Percentiles rank a stretch among this genome's conserved stretches.
Conservation (phyloP, 2,113 vertebrate genomes). For the Gymnorhina tibicen region DNA sequence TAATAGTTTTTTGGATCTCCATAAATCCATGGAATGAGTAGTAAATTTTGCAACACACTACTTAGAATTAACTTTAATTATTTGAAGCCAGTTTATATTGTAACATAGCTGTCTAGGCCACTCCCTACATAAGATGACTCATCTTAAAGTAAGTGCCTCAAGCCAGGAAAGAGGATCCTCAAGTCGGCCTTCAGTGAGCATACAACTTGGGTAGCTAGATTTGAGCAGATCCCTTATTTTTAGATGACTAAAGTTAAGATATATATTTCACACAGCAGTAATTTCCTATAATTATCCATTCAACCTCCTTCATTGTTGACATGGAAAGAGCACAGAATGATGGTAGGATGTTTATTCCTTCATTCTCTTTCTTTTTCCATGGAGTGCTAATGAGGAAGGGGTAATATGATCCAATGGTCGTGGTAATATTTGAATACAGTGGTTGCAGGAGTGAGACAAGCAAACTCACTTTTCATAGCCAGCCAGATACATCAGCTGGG, state of each 20-base stretch:
- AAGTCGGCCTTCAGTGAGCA: not conserved
- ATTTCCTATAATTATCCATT: not conserved
- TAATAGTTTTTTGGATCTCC: not conserved
- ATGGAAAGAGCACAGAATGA: not conserved
- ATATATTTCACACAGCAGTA: not conserved
- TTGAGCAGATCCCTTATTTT: not conserved
- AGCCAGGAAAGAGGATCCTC: not conserved
- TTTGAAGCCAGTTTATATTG: not conserved
- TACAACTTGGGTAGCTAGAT: not conserved
- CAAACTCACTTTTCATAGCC: not conserved
- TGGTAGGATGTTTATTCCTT: not conserved
- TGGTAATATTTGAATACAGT: not conserved
- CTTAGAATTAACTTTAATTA: not conserved
- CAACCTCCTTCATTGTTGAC: not conserved
- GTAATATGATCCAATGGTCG: not conserved
- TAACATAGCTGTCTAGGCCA: not conserved
- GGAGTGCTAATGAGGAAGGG: not conserved
- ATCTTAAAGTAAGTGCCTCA: not conserved
- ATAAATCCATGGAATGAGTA: not conserved
- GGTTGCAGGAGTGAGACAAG: not conserved
- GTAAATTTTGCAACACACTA: not conserved
- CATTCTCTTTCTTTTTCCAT: not conserved
- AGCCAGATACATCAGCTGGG: not conserved
- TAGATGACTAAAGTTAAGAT: not conserved
- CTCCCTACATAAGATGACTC: not conserved